Evolutionary conservation across 2,888 invertebrate species (phyloP), one percentile per base, ranked within the genome.

Genomic region (Brenthis hecate): DNA sequence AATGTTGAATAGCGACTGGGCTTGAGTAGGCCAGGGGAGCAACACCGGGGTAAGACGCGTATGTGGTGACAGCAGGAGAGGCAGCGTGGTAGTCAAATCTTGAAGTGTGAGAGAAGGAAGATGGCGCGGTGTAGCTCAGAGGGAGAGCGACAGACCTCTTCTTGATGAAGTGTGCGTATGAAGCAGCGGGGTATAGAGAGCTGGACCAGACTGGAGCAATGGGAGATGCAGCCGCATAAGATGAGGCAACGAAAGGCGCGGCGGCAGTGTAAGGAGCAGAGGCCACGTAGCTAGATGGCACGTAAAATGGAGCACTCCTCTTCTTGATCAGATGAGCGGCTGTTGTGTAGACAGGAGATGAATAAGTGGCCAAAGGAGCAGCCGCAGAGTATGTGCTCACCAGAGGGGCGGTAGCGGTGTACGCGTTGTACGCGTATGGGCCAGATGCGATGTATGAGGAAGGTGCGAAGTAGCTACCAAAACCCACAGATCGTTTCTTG

Each of bases 311-410:
- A 43, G 81, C 86, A 2, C 91, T 91, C 57, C 91, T 85, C 78
- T 92, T 92, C 76, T 82, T 82, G 78, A 91, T 87, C 69, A 84
- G 74, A 75, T 91, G 91, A 6, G 79, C 80, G 43, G 80, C 84
- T 70, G 85, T 67, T 47, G 73, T 47, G 56, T 72, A 71, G 16
- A 69, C 19, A 56, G 74, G 70, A 5, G 16, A 50, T 11, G 50
- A 16, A 28, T 50, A 65, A 13, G 28, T 51, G 11, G 47, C 48
- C 14, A 47, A 19, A 68, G 43, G 74, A 70, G 5, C 75, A 11
- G 36, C 36, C 36, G 36, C 36, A 2, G 36, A 8, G 36, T 43
- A 43, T 43, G 36, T 43, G 36, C 36, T 43, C 8, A 43, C 36
- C 8, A 43, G 11, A 8, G 36, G 36, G 8, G 36, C 11, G 2